Base-by-base conservation (phyloP, 53 echinoderm and acorn worm species). In the Echinarachnius parma region DNA sequence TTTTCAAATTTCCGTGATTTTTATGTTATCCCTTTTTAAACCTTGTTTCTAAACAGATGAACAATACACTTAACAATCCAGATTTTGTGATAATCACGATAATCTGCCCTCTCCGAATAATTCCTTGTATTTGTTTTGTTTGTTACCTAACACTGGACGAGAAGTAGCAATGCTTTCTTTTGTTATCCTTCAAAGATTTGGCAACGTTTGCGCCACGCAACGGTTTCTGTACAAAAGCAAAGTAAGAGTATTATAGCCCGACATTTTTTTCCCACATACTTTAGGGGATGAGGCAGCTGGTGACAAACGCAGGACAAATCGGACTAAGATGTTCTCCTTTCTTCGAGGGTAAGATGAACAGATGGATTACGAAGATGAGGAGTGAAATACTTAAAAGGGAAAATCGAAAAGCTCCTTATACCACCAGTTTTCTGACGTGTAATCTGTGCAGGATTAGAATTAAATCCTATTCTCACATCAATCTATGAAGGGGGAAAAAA, bases 151-250 rank as follows among this genome's bases (percentile, higher is more conserved):
- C 66, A 66, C 46, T 46, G 28, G 27, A 46, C 46, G 13, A 5
- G 66, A 47, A 27, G 46, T 66, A 47, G 66, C 26, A 66, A 66
- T n/a, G 66, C 66, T 66, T 66, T 26, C 48, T 31, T 46, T 66
- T 66, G 66, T 66, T 28, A 48, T n/a, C 21, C 20, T 30, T 27
- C 48, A 47, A 66, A 22, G 66, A 66, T 66, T 66, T 46, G 66
- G 48, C 21, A n/a, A 66, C 46, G 66, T 66, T 66, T 47, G 66
- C 28, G 26, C 66, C 28, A 66, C 66, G 66, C 46, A 47, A 28
- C 66, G 19, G 3, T 66, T 47, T 39, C 24, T 14, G 10, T 21
- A 22, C 24, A 59, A 59, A 14, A 39, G 39, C 42, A 5, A 14
- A 62, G 59, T 35, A n/a, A n/a, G n/a, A n/a, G n/a, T n/a, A n/a